These are phyloP conservation scores for Bombyx mandarina DNA, from an alignment of 1,140 invertebrate genomes.

Conservation along the genomic window DNA sequence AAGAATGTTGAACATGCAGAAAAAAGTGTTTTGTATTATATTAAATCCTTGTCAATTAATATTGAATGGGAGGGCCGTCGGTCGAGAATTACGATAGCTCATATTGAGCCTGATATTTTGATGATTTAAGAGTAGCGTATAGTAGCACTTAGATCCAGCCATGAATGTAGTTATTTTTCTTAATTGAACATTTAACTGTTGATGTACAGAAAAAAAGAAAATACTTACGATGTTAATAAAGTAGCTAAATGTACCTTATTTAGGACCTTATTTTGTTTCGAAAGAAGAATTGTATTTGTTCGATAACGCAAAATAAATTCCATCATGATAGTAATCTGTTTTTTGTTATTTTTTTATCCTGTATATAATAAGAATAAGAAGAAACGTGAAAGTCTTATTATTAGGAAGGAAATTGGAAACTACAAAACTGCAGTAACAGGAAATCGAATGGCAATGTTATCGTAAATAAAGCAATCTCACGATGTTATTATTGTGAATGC, in stretches of 20 bases:
- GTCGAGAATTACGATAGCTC: conserved; percentile 65
- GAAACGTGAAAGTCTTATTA: too few relatives aligned
- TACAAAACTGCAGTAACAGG: too few relatives aligned
- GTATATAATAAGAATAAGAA: not conserved
- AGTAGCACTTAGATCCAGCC: conserved; percentile 53
- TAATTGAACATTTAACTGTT: conserved; percentile 35
- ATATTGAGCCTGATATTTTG: conserved; percentile 68
- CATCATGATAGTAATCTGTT: conserved; percentile 46
- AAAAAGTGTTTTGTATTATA: conserved; percentile 34
- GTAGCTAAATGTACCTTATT: conserved; percentile 45
- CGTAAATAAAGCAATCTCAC: too few relatives aligned
- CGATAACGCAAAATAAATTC: conserved; percentile 63
- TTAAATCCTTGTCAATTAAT: conserved; percentile 48
- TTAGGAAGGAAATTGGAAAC: too few relatives aligned
- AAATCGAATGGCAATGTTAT: too few relatives aligned
- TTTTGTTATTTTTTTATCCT: conserved; percentile 29
- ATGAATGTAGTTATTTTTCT: conserved; percentile 51
- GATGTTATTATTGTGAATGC: too few relatives aligned
- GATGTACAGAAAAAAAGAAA: conserved; percentile 23
- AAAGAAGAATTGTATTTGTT: conserved; percentile 52
- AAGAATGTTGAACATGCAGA: conserved; percentile 25
- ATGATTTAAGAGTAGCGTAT: conserved; percentile 51
- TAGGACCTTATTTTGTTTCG: conserved; percentile 28
- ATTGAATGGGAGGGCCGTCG: conserved; percentile 38
- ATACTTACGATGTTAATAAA: conserved; percentile 35